Base-by-base conservation (phyloP, 1,140 invertebrate species). In the Atta texana region DNA sequence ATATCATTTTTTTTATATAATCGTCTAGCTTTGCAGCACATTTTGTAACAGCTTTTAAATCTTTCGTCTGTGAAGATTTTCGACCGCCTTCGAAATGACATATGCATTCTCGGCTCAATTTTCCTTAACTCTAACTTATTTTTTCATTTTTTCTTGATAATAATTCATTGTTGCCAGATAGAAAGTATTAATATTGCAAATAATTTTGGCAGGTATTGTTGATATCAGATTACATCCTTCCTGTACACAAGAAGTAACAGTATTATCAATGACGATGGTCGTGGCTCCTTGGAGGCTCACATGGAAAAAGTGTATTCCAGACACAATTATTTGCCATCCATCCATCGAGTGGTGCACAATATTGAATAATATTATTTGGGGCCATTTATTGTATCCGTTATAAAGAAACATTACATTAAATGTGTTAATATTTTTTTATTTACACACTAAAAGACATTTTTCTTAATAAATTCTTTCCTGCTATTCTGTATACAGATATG, bases 331-430 rank as follows among this genome's bases (percentile, higher is more conserved):
- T 81, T 80, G 89, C 69, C 93, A 94, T 85, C 92, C 93, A 4
- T 85, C 95, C 0, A 94, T 96, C 14, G 93, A 95, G 91, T 96
- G 95, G 95, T 91, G 85, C 55, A 91, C 93, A 34, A 94, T 96
- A 74, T 84, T 95, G 12, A 94, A 93, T 80, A 95, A 94, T 71
- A 80, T 96, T 72, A 94, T 95, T 69, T 95, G 94, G 91, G 96
- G 96, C 12, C 93, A 96, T 91, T 93, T 96, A 16, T 82, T 96
- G 2, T 96, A 96, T 89, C 95, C 95, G 5, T 90, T 96, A 59
- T 95, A 82, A 93, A 76, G 89, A 87, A 81, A 3, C 0, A 44
- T 69, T 34, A n/a, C 14, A 18, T 69, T 82, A 68, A 77, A 21
- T 24, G 82, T 76, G 51, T 66, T 10, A 44, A 12, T 28, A 71